Percentiles rank a stretch among this genome's conserved stretches.
phyloP scores from a whole-genome alignment of 2,797 vertebrate species.

The Acipenser transmontanus region DNA sequence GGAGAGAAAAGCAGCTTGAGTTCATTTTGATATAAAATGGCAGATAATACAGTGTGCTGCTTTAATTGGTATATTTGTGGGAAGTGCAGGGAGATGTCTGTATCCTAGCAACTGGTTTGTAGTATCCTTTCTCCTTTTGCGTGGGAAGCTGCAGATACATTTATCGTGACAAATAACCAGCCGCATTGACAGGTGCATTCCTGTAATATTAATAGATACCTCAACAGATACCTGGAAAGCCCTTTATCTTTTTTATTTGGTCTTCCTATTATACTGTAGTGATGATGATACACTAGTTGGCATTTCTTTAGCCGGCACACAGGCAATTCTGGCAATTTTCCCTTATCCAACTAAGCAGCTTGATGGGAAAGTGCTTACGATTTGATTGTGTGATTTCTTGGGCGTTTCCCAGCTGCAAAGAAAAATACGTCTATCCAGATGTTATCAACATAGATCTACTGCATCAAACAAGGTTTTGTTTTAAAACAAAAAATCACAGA shows the following conservation, averaged over 20 bases:
- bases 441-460: too few relatives aligned
- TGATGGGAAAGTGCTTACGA: too few relatives aligned
- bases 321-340: too few relatives aligned
- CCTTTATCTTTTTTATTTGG: conserved; percentile 5
- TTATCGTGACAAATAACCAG: conserved; percentile 19
- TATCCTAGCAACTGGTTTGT: conserved; percentile 56
- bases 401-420: too few relatives aligned
- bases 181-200: conserved; percentile 3
- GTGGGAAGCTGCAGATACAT: conserved; percentile 9
- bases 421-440: too few relatives aligned
- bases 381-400: too few relatives aligned
- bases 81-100: conserved; percentile 52
- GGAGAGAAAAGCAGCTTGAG: not conserved
- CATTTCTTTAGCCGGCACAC: too few relatives aligned
- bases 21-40: not conserved
- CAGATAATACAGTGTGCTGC: not conserved
- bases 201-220: conserved; percentile 19
- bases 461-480: too few relatives aligned
- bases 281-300: too few relatives aligned
- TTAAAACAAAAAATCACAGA: too few relatives aligned
- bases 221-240: conserved; percentile 3
- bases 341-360: too few relatives aligned
- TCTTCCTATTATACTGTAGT: too few relatives aligned
- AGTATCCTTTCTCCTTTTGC: conserved; percentile 13
- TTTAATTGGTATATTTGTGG: conserved; percentile 35